Conservation (phyloP, 1,140 invertebrate species). For the Choristoneura fumiferana region DNA sequence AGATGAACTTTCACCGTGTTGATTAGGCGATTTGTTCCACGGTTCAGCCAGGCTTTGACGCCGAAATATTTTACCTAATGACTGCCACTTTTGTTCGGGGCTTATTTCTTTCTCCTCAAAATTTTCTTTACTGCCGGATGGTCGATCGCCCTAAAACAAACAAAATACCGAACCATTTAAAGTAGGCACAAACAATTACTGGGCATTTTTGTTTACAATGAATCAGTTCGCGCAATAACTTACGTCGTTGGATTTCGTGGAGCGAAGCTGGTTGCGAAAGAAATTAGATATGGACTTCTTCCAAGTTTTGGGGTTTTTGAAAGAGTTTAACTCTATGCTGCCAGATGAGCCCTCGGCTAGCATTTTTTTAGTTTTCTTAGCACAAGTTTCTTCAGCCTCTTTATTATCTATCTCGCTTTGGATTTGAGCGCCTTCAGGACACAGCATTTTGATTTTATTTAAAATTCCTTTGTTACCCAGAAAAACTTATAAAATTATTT, state of each 20-base stretch:
- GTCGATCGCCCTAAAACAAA: constrained; percentile 55
- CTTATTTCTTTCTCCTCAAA: constrained; percentile 58
- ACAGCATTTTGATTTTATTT: constrained; percentile 7
- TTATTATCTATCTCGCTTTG: constrained; percentile 45
- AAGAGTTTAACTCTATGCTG: constrained; percentile 54
- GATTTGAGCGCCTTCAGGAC: constrained; percentile 48
- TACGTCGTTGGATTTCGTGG: constrained; percentile 67
- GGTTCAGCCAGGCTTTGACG: constrained; percentile 63
- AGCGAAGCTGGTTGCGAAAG: constrained; percentile 62
- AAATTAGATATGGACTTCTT: constrained; percentile 68
- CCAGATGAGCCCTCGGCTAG: constrained; percentile 42
- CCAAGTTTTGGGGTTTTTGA: constrained; percentile 63
- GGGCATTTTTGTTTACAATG: neutral
- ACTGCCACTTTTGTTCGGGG: constrained; percentile 71
- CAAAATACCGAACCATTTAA: too few species aligned
- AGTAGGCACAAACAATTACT: too few species aligned
- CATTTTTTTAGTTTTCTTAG: constrained; percentile 48
- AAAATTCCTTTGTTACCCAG: constrained; percentile 10
- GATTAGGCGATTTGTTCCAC: constrained; percentile 48
- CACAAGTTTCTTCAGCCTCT: constrained; percentile 43
- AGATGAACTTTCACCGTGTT: constrained; percentile 54
- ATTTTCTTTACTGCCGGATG: constrained; percentile 53
- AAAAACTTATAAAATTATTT: constrained; percentile 16
- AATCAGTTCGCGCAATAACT: too few species aligned
- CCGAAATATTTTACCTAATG: constrained; percentile 67